Evolutionary conservation across 2,888 invertebrate genomes (phyloP).

Genomic region (Nemoura dubitans): DNA sequence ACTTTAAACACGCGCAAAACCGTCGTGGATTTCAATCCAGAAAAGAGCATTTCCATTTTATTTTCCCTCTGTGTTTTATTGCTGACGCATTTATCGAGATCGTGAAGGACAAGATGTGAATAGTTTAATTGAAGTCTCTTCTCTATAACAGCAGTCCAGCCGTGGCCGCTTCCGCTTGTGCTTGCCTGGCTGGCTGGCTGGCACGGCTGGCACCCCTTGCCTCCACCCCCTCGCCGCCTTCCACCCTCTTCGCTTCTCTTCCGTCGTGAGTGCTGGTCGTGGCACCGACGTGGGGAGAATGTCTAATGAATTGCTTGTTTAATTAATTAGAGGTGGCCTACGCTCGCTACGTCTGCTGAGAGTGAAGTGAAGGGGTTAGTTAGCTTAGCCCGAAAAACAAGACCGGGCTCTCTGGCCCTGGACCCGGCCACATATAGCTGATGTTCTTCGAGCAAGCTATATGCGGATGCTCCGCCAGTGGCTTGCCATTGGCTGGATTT

Average conservation of each 20-base stretch:
- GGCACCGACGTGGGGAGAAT: conserved; percentile 48
- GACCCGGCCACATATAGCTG: background rate
- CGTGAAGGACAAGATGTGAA: conserved; percentile 22
- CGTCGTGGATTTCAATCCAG: background rate
- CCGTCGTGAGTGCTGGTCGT: conserved; percentile 38
- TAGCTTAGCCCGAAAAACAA: conserved; percentile 56
- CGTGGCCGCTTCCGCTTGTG: background rate
- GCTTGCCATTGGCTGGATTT: background rate
- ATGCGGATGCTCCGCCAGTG: background rate
- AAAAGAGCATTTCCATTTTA: conserved; percentile 7
- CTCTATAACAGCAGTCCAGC: conserved; percentile 16
- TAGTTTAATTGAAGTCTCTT: conserved; percentile 27
- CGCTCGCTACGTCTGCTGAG: conserved; percentile 37
- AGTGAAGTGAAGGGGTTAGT: conserved; percentile 45
- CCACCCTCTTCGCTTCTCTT: conserved; percentile 17
- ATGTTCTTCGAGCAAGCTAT: conserved; percentile 7
- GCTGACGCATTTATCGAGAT: conserved; percentile 16
- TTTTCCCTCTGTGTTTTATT: conserved; percentile 14
- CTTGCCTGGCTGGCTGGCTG: too few relatives aligned
- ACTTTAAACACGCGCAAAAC: background rate
- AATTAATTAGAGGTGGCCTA: conserved; percentile 70
- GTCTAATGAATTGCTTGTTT: conserved; percentile 78
- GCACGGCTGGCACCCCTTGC: background rate
- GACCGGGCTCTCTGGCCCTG: conserved; percentile 59
- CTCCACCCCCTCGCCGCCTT: background rate